Conservation (phyloP, 92 coral and sea anemone species). For the Bergia puertoricense region DNA sequence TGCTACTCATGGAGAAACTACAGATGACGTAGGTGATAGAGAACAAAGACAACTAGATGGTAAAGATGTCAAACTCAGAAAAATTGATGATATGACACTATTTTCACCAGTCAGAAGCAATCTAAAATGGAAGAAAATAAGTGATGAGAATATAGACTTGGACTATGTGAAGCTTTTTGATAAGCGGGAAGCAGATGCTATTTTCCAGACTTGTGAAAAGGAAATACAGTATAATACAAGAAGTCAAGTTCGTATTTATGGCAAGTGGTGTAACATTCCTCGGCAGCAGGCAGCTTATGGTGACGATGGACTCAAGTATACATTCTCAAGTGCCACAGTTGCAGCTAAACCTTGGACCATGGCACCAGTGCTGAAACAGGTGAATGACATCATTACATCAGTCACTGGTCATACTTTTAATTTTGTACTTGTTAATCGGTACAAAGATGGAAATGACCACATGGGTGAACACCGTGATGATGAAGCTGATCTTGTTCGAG, state of each 20-base stretch:
- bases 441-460: slow-evolving; percentile 84
- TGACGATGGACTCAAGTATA: slow-evolving; percentile 67
- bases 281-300: slow-evolving; percentile 84
- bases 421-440: slow-evolving; percentile 86
- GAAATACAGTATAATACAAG: slow-evolving; percentile 60
- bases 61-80: background rate
- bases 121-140: slow-evolving; percentile 71
- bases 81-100: background rate
- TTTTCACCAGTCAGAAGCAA: slow-evolving; percentile 8
- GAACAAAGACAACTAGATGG: slow-evolving; percentile 6
- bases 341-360: slow-evolving; percentile 71
- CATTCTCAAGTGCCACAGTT: slow-evolving; percentile 79
- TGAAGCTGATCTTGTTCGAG: slow-evolving; percentile 64
- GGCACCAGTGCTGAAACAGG: slow-evolving; percentile 64
- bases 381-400: slow-evolving; percentile 53
- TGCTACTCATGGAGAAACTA: background rate
- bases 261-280: slow-evolving; percentile 76
- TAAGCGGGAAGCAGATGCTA: slow-evolving; percentile 55
- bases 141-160: slow-evolving; percentile 67
- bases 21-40: background rate
- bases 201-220: slow-evolving; percentile 72
- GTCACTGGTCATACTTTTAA: slow-evolving; percentile 65
- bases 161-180: slow-evolving; percentile 69
- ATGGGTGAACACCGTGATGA: slow-evolving; percentile 90
- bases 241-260: slow-evolving; percentile 72